phyloP scores from a whole-genome alignment of 2,888 invertebrate species.

The Argynnis bischoffii region DNA sequence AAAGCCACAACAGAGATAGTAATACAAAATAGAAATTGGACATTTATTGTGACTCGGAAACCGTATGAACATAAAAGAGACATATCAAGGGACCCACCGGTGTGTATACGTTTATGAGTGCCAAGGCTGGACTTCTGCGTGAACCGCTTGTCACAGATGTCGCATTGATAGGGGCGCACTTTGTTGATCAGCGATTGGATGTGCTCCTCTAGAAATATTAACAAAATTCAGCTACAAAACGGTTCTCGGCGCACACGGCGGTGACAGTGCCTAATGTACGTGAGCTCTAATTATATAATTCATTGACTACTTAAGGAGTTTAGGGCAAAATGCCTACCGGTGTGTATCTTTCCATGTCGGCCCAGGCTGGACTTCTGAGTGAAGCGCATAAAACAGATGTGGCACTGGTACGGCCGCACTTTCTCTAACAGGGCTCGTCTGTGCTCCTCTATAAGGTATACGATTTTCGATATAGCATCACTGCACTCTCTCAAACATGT shows the following conservation, averaged over 20 bases:
- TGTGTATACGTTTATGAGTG: constrained; percentile 91
- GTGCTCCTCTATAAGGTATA: constrained; percentile 83
- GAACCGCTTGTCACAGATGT: constrained; percentile 90
- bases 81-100: constrained; percentile 83
- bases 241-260: constrained; percentile 59
- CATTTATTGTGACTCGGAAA: constrained; percentile 73
- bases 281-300: constrained; percentile 70
- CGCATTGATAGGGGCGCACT: constrained; percentile 86
- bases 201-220: constrained; percentile 83
- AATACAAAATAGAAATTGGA: constrained; percentile 43
- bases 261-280: constrained; percentile 68
- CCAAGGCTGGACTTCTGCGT: constrained; percentile 92
- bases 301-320: constrained; percentile 78
- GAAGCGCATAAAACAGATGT: constrained; percentile 87
- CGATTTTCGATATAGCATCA: constrained; percentile 79
- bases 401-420: constrained; percentile 87
- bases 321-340: constrained; percentile 83
- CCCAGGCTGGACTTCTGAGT: constrained; percentile 89
- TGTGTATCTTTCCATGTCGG: constrained; percentile 88
- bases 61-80: constrained; percentile 66
- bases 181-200: constrained; percentile 84
- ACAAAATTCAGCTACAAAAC: constrained; percentile 80
- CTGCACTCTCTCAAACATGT: constrained; percentile 64
- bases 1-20: constrained; percentile 69
- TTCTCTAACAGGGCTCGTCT: constrained; percentile 83